Conservation (phyloP, 1,140 invertebrate genomes). For the Papilio machaon region DNA sequence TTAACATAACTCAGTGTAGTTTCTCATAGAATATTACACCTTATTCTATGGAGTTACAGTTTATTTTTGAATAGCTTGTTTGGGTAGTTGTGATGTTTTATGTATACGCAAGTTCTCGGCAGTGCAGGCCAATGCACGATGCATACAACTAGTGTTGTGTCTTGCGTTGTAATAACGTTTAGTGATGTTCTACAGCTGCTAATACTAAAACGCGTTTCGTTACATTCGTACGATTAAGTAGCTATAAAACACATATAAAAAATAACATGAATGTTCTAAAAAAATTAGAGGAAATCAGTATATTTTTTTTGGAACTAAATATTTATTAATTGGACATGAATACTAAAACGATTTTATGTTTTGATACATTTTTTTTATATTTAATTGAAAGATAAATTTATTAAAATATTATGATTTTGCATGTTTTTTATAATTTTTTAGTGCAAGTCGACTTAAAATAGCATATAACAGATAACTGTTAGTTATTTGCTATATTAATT, state of each 20-base stretch:
- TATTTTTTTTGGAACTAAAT: not conserved
- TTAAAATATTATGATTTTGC: not conserved
- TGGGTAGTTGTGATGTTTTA: slow-evolving; percentile 50
- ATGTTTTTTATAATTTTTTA: not conserved
- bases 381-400: not conserved
- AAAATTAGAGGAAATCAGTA: not conserved
- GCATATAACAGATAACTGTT: slow-evolving; percentile 29
- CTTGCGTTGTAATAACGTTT: slow-evolving; percentile 59
- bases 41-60: slow-evolving; percentile 29
- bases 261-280: not conserved
- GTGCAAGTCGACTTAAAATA: not conserved
- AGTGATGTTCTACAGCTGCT: slow-evolving; percentile 61
- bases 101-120: slow-evolving; percentile 50
- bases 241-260: not conserved
- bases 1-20: slow-evolving; percentile 14
- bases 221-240: not conserved
- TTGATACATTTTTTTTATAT: not conserved
- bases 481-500: not conserved
- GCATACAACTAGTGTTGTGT: slow-evolving; percentile 76
- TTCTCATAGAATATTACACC: slow-evolving; percentile 36
- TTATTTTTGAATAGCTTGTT: slow-evolving; percentile 39
- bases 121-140: slow-evolving; percentile 81
- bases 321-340: not conserved
- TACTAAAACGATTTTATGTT: not conserved
- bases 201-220: slow-evolving; percentile 40